phyloP scores from a whole-genome alignment of 2,888 invertebrate species.

The Thymelicus sylvestris region DNA sequence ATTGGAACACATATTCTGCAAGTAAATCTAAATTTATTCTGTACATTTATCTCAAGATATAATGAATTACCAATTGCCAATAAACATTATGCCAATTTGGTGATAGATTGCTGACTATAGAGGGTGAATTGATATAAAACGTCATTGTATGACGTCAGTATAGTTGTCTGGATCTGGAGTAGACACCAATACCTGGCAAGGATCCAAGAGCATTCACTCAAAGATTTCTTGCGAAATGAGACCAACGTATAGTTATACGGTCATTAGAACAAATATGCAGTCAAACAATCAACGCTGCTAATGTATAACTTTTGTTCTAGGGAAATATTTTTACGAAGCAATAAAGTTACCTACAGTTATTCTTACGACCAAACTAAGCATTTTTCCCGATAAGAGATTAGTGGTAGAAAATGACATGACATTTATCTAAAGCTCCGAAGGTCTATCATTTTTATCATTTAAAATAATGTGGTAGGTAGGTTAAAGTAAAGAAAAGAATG shows the following conservation, averaged over 20 bases:
- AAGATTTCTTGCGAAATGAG: conserved; percentile 72
- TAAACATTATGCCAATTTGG: conserved; percentile 34
- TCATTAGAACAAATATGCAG: conserved; percentile 28
- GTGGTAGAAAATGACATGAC: too few species aligned
- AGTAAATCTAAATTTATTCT: conserved; percentile 7
- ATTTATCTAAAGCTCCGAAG: too few species aligned
- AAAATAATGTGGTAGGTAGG: too few species aligned
- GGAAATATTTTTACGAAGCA: neutral
- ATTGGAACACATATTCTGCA: neutral
- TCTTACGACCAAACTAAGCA: too few species aligned
- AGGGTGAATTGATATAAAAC: conserved; percentile 51
- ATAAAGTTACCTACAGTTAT: too few species aligned
- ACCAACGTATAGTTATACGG: conserved; percentile 54
- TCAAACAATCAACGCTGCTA: neutral
- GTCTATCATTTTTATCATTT: too few species aligned
- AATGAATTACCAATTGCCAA: conserved; percentile 21
- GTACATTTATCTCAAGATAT: conserved; percentile 33
- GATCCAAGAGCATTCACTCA: conserved; percentile 78
- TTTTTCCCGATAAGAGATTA: too few species aligned
- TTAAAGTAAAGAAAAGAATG: too few species aligned
- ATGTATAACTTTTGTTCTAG: conserved; percentile 12
- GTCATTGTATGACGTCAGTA: conserved; percentile 69
- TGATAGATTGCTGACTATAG: conserved; percentile 30
- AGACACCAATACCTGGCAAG: conserved; percentile 75
- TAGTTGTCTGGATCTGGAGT: conserved; percentile 81